These are phyloP conservation scores for Eurois occulta DNA, from an alignment of 2,888 invertebrate species.

Conservation along the genomic window DNA sequence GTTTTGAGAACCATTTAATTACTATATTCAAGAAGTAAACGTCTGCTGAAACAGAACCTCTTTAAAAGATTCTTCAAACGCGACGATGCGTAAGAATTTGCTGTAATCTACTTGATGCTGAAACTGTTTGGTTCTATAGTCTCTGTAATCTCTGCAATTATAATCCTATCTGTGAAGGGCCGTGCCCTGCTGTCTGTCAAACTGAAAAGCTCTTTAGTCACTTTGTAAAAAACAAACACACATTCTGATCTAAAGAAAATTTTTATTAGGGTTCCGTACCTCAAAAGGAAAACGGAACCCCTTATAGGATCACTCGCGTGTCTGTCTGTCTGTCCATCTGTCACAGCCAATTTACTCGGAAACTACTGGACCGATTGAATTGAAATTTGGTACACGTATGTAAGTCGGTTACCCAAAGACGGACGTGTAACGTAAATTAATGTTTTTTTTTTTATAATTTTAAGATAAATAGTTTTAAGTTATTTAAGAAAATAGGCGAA, in stretches of 20 bases:
- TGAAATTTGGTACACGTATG: too few relatives aligned
- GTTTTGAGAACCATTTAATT: slow-evolving; percentile 2
- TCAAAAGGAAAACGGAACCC: too few relatives aligned
- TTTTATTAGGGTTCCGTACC: too few relatives aligned
- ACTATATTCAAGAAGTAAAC: slow-evolving; percentile 17
- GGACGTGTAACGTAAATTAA: too few relatives aligned
- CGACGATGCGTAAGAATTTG: slow-evolving; percentile 17
- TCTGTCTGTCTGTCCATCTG: too few relatives aligned
- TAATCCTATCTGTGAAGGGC: background rate
- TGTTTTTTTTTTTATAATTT: too few relatives aligned
- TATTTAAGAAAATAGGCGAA: too few relatives aligned
- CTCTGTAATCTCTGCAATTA: background rate
- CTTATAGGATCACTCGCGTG: too few relatives aligned
- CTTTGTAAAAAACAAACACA: background rate
- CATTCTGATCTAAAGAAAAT: background rate
- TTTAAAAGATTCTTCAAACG: slow-evolving; percentile 21
- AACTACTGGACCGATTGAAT: too few relatives aligned
- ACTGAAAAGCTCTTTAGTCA: background rate
- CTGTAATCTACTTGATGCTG: slow-evolving; percentile 6
- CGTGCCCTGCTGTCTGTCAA: background rate
- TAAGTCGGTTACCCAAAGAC: too few relatives aligned
- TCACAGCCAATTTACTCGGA: too few relatives aligned
- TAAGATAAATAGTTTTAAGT: too few relatives aligned
- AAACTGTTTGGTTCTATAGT: background rate
- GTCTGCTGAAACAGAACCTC: slow-evolving; percentile 20